phyloP scores from a whole-genome alignment of 2,113 vertebrate species.

The Donacobius atricapilla region DNA sequence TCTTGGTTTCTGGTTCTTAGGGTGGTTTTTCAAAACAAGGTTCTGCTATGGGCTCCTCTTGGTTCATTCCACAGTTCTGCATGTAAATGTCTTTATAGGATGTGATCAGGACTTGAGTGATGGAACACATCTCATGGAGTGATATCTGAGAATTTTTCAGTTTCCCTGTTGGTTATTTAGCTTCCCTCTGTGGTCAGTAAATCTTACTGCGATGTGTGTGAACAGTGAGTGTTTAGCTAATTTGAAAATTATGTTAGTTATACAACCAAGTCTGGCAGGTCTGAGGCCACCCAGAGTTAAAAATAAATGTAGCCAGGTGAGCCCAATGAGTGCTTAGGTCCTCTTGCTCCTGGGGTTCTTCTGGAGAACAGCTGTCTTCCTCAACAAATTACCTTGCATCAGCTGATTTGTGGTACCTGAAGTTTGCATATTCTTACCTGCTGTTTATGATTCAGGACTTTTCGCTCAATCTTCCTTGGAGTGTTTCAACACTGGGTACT shows the following conservation, averaged over 20 bases:
- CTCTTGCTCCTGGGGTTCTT: not conserved
- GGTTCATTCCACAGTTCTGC: not conserved
- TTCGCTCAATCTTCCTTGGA: not conserved
- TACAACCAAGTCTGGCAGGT: not conserved
- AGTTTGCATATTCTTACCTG: not conserved
- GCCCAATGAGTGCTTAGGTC: not conserved
- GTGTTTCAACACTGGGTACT: not conserved
- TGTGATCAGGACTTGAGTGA: not conserved
- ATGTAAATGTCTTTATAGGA: not conserved
- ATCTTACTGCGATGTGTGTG: not conserved
- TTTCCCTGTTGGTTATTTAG: not conserved
- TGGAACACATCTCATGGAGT: not conserved
- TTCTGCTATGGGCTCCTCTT: not conserved
- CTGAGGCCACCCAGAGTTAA: not conserved
- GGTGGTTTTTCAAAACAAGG: not conserved
- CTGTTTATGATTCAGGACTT: not conserved
- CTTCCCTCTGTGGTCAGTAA: not conserved
- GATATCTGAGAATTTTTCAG: not conserved
- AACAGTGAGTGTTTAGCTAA: not conserved
- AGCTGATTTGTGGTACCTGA: not conserved
- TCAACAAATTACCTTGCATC: not conserved
- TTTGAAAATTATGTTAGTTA: rapidly evolving
- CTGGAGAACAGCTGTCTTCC: not conserved
- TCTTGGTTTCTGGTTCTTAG: not conserved
- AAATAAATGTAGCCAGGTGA: not conserved